Evolutionary conservation across 2,888 invertebrate genomes (phyloP).

Genomic region (Epiblema foenella): DNA sequence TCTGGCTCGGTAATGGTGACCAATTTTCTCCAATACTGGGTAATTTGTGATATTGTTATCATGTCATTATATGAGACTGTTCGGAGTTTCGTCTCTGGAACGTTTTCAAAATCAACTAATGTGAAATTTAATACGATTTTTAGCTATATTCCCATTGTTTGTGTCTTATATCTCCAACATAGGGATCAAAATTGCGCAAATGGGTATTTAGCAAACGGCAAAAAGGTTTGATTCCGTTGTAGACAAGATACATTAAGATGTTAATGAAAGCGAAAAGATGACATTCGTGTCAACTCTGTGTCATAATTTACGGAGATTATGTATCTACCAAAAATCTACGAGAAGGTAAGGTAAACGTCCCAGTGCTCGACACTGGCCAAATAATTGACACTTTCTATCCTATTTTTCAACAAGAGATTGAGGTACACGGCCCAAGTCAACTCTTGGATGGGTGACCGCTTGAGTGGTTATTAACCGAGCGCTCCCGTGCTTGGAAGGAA

Average conservation of each 20-base stretch:
- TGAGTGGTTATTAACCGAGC: too few species aligned
- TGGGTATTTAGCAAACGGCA: neutral
- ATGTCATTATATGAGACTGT: conserved; percentile 60
- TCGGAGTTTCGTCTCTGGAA: conserved; percentile 54
- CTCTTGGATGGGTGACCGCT: too few species aligned
- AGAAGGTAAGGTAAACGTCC: neutral
- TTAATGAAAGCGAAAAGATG: conserved; percentile 45
- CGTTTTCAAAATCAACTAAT: conserved; percentile 38
- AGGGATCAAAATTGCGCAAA: neutral
- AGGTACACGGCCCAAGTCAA: too few species aligned
- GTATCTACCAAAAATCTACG: neutral
- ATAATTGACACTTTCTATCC: too few species aligned
- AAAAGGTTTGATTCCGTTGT: conserved; percentile 24
- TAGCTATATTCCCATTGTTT: neutral
- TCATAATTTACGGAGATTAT: conserved; percentile 20
- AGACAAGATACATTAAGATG: conserved; percentile 37
- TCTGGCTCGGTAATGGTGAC: conserved; percentile 71
- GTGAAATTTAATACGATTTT: conserved; percentile 13
- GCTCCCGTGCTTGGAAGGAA: too few species aligned
- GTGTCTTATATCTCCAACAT: neutral
- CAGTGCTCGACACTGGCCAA: too few species aligned
- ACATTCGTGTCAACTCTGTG: conserved; percentile 38
- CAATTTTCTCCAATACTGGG: conserved; percentile 62
- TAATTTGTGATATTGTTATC: conserved; percentile 67
- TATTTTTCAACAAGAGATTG: too few species aligned